Percentiles rank a stretch among this genome's conserved stretches.
Evolutionary conservation across 2,888 invertebrate species (phyloP).

Genomic region (Lottia scabra): DNA sequence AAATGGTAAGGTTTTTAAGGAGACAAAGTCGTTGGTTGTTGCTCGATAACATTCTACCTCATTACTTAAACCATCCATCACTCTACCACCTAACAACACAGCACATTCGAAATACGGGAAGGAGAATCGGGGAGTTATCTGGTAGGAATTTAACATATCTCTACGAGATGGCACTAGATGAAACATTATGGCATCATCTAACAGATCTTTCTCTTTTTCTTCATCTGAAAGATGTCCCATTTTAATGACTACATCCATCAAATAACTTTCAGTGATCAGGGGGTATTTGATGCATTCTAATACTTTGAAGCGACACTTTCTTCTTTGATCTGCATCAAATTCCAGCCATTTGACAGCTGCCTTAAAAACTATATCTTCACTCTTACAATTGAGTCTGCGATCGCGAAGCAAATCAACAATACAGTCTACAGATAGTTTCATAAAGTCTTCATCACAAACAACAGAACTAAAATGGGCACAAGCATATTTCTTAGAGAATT

Average conservation of each 20-base stretch:
- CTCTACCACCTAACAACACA: constrained; percentile 55
- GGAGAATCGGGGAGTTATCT: constrained; percentile 55
- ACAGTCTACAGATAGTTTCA: constrained; percentile 52
- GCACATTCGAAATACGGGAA: constrained; percentile 52
- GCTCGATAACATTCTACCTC: constrained; percentile 58
- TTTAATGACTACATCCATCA: constrained; percentile 52
- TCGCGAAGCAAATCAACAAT: constrained; percentile 54
- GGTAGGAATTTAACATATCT: constrained; percentile 54
- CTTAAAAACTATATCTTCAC: constrained; percentile 55
- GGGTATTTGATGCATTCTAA: constrained; percentile 59
- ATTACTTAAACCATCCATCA: constrained; percentile 58
- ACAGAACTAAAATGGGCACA: constrained; percentile 53
- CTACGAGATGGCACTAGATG: constrained; percentile 56
- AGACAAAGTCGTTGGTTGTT: constrained; percentile 50
- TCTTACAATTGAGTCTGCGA: constrained; percentile 47
- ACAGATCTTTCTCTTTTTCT: constrained; percentile 50
- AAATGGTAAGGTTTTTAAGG: constrained; percentile 55
- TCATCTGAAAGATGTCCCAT: constrained; percentile 45
- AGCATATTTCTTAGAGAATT: constrained; percentile 51
- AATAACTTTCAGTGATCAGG: constrained; percentile 47
- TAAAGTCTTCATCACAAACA: constrained; percentile 55
- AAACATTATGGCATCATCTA: constrained; percentile 54
- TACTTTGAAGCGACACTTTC: constrained; percentile 37
- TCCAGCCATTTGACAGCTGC: constrained; percentile 56
- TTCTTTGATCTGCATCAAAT: constrained; percentile 37